Percentiles rank a stretch among this genome's conserved stretches.
Conservation (phyloP, 2,888 invertebrate genomes). For the Kryphioiulus occultus region DNA sequence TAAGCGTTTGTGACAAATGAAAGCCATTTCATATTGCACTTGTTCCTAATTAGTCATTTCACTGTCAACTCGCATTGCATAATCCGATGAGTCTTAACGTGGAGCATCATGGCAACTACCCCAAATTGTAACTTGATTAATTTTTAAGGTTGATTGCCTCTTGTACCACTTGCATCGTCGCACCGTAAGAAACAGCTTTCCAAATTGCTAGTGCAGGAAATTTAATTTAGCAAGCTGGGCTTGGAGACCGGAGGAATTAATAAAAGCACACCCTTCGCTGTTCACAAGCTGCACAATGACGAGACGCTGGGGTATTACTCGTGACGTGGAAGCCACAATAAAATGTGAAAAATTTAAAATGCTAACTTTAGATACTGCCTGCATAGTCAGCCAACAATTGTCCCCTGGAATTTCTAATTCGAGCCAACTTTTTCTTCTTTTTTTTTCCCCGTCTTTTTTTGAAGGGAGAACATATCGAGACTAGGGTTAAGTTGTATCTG, state of each 20-base stretch:
- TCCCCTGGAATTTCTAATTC: constrained; percentile 12
- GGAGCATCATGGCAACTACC: not conserved
- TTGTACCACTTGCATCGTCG: not conserved
- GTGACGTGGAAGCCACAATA: not conserved
- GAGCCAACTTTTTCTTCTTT: not conserved
- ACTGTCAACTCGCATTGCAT: not conserved
- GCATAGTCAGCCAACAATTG: not conserved
- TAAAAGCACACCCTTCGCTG: not conserved
- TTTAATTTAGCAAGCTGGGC: not conserved
- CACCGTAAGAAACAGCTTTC: not conserved
- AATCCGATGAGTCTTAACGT: not conserved
- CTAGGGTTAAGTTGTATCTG: not conserved
- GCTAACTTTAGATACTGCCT: not conserved
- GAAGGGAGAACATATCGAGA: not conserved
- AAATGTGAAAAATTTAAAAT: not conserved
- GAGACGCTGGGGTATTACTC: not conserved
- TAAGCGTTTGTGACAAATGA: not conserved
- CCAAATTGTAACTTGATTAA: not conserved
- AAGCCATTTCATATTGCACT: constrained; percentile 5
- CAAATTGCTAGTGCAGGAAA: not conserved
- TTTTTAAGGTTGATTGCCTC: not conserved
- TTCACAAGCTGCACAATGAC: not conserved
- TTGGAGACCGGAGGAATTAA: not conserved
- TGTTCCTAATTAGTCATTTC: constrained; percentile 5
- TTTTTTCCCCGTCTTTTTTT: not conserved